Percentiles rank a stretch among this genome's conserved stretches.
phyloP scores from a whole-genome alignment of 1,140 invertebrate species.

The Orchestia grillus region DNA sequence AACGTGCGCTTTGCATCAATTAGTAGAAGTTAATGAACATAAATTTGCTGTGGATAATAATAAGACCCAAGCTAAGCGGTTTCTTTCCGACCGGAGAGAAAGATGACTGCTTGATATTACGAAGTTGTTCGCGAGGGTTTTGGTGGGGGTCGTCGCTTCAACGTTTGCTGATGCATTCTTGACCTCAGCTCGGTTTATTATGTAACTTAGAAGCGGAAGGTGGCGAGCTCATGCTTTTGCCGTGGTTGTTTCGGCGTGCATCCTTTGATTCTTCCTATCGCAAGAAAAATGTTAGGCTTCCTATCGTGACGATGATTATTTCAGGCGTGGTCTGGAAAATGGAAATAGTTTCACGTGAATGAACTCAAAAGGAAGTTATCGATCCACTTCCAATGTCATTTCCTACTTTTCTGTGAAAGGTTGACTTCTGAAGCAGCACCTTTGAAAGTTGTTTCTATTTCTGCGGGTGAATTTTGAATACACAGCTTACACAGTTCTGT shows the following conservation, averaged over 20 bases:
- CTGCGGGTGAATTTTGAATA: no score
- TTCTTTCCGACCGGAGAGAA: not conserved
- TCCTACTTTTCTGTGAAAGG: no score
- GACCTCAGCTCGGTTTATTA: not conserved
- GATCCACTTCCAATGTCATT: no score
- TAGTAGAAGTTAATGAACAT: conserved; percentile 21
- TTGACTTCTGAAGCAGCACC: no score
- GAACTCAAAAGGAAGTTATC: not conserved
- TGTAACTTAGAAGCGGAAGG: not conserved
- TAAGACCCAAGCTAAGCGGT: not conserved
- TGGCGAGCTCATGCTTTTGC: not conserved
- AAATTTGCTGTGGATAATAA: conserved; percentile 2
- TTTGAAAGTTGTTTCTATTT: no score
- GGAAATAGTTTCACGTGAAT: not conserved
- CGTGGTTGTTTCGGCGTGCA: not conserved
- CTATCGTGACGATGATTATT: not conserved
- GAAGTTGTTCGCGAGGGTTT: not conserved
- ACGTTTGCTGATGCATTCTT: not conserved
- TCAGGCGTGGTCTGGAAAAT: not conserved
- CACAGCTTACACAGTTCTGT: no score
- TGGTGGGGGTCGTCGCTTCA: not conserved
- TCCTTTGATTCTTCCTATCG: not conserved
- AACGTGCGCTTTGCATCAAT: conserved; percentile 30
- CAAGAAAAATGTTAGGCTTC: not conserved
- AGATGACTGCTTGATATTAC: not conserved